phyloP scores from a whole-genome alignment of 2,888 invertebrate species.

The Gari tellinella region DNA sequence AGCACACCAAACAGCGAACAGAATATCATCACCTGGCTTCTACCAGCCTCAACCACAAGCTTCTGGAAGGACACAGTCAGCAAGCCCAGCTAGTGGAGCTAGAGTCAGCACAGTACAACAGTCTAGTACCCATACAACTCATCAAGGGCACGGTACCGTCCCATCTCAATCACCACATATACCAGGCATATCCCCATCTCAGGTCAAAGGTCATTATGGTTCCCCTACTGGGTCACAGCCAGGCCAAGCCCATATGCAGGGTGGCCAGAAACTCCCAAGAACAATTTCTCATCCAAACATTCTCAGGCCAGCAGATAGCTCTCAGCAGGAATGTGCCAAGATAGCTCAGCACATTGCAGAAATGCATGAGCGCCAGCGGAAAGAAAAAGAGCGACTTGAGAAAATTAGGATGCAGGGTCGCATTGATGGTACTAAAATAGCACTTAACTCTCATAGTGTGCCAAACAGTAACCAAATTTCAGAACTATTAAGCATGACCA shows the following conservation, averaged over 20 bases:
- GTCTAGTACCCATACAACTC: neutral
- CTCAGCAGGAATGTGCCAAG: constrained; percentile 60
- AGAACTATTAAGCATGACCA: constrained; percentile 41
- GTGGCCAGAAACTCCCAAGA: neutral
- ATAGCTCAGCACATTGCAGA: constrained; percentile 61
- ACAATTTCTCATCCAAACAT: constrained; percentile 22
- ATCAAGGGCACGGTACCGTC: neutral
- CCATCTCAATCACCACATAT: no score
- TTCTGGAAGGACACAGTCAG: neutral
- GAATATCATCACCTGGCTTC: no score
- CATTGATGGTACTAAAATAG: constrained; percentile 31
- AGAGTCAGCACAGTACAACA: neutral
- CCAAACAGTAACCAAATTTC: constrained; percentile 54
- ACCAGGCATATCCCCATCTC: neutral
- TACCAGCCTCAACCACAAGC: neutral
- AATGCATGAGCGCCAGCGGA: constrained; percentile 53
- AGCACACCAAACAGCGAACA: no score
- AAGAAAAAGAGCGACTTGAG: constrained; percentile 31
- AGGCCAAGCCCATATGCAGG: neutral
- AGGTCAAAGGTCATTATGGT: constrained; percentile 3
- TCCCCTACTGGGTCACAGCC: constrained; percentile 2
- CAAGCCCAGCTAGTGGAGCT: neutral
- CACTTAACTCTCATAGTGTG: constrained; percentile 45
- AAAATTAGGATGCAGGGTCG: constrained; percentile 28
- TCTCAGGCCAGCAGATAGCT: constrained; percentile 38